These are phyloP conservation scores for Schizotus pectinicornis DNA, from an alignment of 2,888 invertebrate genomes.

Conservation along the genomic window DNA sequence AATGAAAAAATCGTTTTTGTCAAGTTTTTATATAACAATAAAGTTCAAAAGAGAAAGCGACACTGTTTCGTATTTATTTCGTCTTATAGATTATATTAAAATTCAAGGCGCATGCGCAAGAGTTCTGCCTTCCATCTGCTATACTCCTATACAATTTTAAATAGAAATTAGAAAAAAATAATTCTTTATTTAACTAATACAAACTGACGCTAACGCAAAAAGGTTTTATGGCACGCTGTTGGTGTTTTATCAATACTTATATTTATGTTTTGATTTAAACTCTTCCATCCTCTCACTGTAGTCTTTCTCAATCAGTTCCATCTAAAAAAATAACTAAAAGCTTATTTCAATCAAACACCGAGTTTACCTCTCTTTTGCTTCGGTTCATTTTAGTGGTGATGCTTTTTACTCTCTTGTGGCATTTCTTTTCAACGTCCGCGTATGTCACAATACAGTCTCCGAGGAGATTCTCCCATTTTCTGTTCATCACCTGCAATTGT, in stretches of 20 bases:
- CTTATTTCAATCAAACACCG: not conserved
- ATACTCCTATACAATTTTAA: no score
- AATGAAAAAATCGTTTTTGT: constrained; percentile 10
- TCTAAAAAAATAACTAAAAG: constrained; percentile 11
- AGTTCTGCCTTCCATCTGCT: no score
- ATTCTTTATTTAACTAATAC: no score
- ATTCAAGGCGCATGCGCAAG: no score
- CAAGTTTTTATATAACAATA: constrained; percentile 18
- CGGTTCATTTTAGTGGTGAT: constrained; percentile 34
- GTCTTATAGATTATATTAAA: no score
- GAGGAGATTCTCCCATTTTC: constrained; percentile 20
- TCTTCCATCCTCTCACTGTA: constrained; percentile 27
- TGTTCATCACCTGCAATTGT: constrained; percentile 37
- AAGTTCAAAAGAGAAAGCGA: not conserved
- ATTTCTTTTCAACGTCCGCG: constrained; percentile 36
- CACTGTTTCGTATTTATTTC: no score
- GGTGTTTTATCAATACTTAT: no score
- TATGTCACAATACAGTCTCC: constrained; percentile 30
- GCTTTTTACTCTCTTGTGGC: constrained; percentile 35
- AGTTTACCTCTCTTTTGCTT: constrained; percentile 39
- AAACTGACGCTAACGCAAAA: no score
- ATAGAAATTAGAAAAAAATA: no score
- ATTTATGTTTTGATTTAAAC: constrained; percentile 1
- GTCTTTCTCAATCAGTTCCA: constrained; percentile 22
- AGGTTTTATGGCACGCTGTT: no score